Base-by-base conservation (phyloP, 2,888 invertebrate species). In the Gryllus longicercus region DNA sequence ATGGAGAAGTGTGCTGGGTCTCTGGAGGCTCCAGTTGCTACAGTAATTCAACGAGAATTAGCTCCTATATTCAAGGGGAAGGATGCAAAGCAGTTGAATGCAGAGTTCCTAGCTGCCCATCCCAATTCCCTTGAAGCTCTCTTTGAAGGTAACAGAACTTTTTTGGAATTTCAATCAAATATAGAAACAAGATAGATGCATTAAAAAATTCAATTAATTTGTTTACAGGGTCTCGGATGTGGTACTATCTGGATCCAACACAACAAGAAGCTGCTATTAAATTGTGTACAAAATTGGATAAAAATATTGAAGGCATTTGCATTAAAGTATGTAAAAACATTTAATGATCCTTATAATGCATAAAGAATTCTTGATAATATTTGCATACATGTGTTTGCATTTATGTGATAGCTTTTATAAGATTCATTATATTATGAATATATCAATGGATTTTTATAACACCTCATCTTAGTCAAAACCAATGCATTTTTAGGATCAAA, bases 51-150 rank as follows among this genome's bases (percentile, higher is more conserved):
- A 78, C 83, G 83, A 78, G 84, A 84, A 80, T 84, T 85, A 83
- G 83, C 84, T 76, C 84, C 85, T 49, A 87, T 92, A 81, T 91
- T 92, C 86, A 87, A 88, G 74, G 89, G 88, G 79, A 90, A 91
- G 85, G 90, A 91, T 83, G 90, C 92, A 78, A 87, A 88, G 82
- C 89, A 90, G 85, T 87, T 94, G 80, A 94, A 94, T 86, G 91
- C 92, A 84, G 90, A 93, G 87, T 95, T 92, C 88, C 89, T 95
- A 84, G 87, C 89, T 80, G 88, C 89, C 82, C 87, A 90, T 83
- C 87, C 87, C 80, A 88, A 90, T 84, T 93, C 94, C 85, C 91
- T 96, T 87, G 90, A 92, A 84, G 94, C 94, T 85, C 91, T 94
- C 86, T 89, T 96, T 84, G 95, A 96, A 90, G 95, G 89, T 90